Evolutionary conservation across 2,113 vertebrate species (phyloP), one percentile per base, ranked within the genome.

Genomic region (Campylomormyrus numenius): DNA sequence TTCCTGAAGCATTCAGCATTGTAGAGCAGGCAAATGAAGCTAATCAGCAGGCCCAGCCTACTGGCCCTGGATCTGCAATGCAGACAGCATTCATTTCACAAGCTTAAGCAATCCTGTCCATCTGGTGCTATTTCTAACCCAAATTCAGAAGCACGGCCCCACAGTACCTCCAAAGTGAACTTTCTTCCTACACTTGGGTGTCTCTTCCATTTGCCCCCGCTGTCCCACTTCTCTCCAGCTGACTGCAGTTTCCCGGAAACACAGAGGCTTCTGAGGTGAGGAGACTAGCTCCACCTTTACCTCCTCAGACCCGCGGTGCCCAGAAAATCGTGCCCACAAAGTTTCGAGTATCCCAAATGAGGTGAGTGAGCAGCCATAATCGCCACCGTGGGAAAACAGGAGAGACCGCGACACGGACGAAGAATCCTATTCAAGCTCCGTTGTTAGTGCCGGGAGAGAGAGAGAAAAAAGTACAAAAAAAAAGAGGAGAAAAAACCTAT

Each of bases 401-500:
- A 66, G 56, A 87, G 87, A 86, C 88, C 45, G 50, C 74, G 80
- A 85, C 80, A 88, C 88, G 84, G 88, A 90, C 89, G 85, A 88
- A 85, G 88, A 66, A 91, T 91, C 83, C 85, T 91, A 90, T 90
- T 91, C 91, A 89, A 87, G 92, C 92, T 89, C 91, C 91, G 91
- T 92, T 92, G 91, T 91, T 91, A 86, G 89, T 90, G 90, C 91
- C 89, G 90, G n/a, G 88, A 80, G 89, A 58, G 89, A 66, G 91
- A 91, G 90, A 53, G 85, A 87, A 48, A 87, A 87, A 48, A 85
- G 83, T 85, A 85, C 42, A 53, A 35, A 92, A 93, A 93, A 91
- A 92, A 93, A 89, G 85, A 91, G 93, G 93, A 91, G 93, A 94
- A 94, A 92, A 93, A 95, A 93, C 93, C 93, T 91, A 94, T 92